These are phyloP conservation scores for Butorides virescens DNA, from an alignment of 2,113 vertebrate genomes.

Conservation along the genomic window DNA sequence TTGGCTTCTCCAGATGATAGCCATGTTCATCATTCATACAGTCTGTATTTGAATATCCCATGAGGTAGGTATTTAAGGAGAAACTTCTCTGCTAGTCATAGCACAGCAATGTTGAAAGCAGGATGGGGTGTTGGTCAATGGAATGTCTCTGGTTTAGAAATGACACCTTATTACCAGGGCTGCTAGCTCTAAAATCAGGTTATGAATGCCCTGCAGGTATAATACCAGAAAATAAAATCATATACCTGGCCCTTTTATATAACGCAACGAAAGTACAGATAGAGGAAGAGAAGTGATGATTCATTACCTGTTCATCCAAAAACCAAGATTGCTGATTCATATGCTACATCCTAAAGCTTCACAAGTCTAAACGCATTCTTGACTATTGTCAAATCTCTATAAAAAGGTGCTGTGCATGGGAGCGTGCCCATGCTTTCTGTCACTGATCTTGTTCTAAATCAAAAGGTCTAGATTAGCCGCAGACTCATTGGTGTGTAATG, in stretches of 20 bases:
- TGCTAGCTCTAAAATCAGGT: constrained; percentile 24
- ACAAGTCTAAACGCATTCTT: background rate
- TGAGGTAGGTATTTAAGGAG: background rate
- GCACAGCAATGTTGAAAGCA: background rate
- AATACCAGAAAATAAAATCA: constrained; percentile 23
- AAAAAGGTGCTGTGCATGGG: background rate
- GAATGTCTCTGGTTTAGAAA: constrained; percentile 17
- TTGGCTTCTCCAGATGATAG: background rate
- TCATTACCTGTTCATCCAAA: constrained; percentile 54
- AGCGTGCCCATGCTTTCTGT: background rate
- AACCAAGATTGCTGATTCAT: constrained; percentile 24
- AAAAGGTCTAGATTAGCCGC: background rate
- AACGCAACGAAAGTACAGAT: background rate
- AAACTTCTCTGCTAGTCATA: constrained; percentile 25
- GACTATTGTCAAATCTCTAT: background rate
- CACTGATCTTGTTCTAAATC: background rate
- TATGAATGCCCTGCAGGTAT: constrained; percentile 13
- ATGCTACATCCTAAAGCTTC: background rate
- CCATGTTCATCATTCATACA: background rate
- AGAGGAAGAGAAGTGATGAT: constrained; percentile 29
- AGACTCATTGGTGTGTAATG: background rate
- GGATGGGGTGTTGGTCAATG: constrained; percentile 36
- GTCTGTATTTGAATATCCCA: background rate
- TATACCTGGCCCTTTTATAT: background rate
- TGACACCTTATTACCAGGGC: background rate